These are phyloP conservation scores for Athripsodes cinereus DNA, from an alignment of 2,888 invertebrate species.

Conservation along the genomic window DNA sequence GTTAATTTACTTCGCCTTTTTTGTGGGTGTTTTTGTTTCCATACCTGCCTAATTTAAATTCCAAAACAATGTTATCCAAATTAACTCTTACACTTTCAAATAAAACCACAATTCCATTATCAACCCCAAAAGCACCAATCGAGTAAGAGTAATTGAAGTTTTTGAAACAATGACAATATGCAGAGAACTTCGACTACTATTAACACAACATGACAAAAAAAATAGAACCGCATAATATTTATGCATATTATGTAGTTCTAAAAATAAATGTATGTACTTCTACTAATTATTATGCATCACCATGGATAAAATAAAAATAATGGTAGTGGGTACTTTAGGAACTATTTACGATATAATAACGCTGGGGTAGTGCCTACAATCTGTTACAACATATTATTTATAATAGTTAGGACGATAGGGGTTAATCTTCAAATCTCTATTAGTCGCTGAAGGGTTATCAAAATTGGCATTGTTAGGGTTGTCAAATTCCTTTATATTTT, in stretches of 20 bases:
- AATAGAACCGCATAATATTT: no score
- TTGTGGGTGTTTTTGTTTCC: no score
- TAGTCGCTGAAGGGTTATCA: constrained; percentile 22
- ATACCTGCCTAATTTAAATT: no score
- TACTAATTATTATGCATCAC: not conserved
- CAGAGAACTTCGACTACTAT: not conserved
- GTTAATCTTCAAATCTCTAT: constrained; percentile 25
- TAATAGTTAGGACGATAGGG: constrained; percentile 1
- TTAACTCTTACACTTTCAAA: not conserved
- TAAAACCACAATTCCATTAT: not conserved
- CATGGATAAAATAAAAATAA: not conserved
- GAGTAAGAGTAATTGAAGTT: not conserved
- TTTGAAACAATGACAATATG: not conserved
- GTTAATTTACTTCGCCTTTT: no score
- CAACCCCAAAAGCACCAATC: not conserved
- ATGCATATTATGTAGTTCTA: no score
- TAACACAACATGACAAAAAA: no score
- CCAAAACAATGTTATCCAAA: not conserved
- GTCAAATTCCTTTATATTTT: no score
- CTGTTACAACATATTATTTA: not conserved
- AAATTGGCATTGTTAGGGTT: not conserved
- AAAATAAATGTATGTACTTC: no score
- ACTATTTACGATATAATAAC: not conserved
- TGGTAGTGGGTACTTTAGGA: not conserved
- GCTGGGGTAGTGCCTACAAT: not conserved